Evolutionary conservation across 1,140 invertebrate species (phyloP).

Genomic region (Plectus sambesii): DNA sequence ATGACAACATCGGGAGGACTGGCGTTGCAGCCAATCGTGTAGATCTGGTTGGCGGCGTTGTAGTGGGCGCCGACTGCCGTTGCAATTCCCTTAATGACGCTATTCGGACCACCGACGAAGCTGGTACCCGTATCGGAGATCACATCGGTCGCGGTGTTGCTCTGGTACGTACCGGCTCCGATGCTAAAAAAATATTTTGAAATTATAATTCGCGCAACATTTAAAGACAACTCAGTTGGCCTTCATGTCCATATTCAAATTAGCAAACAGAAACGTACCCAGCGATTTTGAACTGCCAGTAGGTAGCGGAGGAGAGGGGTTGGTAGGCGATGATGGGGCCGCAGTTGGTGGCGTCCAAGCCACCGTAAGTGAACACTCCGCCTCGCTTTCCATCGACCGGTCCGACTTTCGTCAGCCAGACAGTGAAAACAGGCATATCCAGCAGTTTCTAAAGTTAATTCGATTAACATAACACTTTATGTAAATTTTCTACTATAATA

Average conservation of each 20-base stretch:
- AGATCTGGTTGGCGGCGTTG: constrained; percentile 19
- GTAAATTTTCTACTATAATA: too few species aligned
- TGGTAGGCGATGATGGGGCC: constrained; percentile 24
- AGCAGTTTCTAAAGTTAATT: too few species aligned
- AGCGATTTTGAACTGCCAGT: constrained; percentile 32
- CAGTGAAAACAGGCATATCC: constrained; percentile 26
- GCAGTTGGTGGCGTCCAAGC: constrained; percentile 29
- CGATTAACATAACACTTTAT: too few species aligned
- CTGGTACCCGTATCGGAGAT: constrained; percentile 36
- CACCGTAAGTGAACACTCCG: constrained; percentile 35
- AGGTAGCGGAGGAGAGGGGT: constrained; percentile 26
- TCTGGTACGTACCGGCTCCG: constrained; percentile 23
- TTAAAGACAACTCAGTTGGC: too few species aligned
- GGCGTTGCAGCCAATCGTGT: constrained; percentile 26
- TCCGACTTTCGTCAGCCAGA: constrained; percentile 28
- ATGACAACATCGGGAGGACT: constrained; percentile 25
- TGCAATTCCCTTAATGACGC: constrained; percentile 17
- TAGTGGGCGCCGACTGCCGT: constrained; percentile 22
- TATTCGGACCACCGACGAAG: constrained; percentile 19
- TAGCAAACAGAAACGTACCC: constrained; percentile 11
- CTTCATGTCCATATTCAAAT: too few species aligned
- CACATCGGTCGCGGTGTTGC: constrained; percentile 19
- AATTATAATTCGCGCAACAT: too few species aligned
- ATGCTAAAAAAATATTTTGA: too few species aligned
- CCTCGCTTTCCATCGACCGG: constrained; percentile 15